Percentiles rank a stretch among this genome's conserved stretches.
Conservation (phyloP, 1,140 invertebrate species). For the Oreohelix idahoensis region DNA sequence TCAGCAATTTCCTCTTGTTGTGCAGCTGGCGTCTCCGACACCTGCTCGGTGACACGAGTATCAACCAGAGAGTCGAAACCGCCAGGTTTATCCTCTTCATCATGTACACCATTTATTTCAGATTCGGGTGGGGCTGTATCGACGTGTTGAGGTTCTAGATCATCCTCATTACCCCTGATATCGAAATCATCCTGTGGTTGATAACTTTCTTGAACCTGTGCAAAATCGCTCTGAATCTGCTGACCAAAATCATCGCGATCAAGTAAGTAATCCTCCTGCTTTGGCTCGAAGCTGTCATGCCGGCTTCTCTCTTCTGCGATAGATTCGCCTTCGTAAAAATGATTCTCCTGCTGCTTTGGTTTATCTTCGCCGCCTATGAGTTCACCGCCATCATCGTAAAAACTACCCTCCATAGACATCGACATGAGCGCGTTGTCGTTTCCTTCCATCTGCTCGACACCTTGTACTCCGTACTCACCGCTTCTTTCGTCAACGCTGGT, state of each 20-base stretch:
- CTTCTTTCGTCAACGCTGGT: conserved; percentile 20
- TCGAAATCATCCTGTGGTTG: not conserved
- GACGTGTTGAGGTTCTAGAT: not conserved
- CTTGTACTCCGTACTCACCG: not conserved
- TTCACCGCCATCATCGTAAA: conserved; percentile 39
- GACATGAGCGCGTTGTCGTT: conserved; percentile 37
- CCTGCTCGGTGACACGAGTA: not conserved
- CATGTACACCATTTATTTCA: not conserved
- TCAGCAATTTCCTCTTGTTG: not conserved
- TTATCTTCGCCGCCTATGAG: conserved; percentile 32
- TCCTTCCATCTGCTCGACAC: not conserved
- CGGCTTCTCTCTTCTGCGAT: not conserved
- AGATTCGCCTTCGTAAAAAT: not conserved
- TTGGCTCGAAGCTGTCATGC: not conserved
- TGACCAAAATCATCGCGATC: not conserved
- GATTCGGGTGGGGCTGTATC: not conserved
- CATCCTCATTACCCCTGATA: not conserved
- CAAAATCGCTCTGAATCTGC: not conserved
- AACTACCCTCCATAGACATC: conserved; percentile 41
- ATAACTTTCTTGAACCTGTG: not conserved
- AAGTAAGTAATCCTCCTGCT: not conserved
- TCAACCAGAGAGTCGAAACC: not conserved
- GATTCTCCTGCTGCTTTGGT: not conserved
- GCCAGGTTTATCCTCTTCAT: not conserved
- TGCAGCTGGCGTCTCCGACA: not conserved